Conservation (phyloP, 2,113 vertebrate species). For the Bombycilla garrulus region DNA sequence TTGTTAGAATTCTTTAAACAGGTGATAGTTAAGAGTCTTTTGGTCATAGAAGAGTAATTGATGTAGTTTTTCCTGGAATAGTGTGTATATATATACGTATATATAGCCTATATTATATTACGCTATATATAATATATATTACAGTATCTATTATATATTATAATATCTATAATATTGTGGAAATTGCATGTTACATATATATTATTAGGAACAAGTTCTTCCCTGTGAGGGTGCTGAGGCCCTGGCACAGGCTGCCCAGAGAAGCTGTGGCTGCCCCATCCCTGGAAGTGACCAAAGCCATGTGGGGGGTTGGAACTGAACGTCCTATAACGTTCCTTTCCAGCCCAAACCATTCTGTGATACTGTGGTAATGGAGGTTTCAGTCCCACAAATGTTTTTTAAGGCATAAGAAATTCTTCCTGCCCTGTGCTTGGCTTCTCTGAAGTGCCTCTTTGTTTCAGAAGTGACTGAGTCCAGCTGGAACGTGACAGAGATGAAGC, state of each 20-base stretch:
- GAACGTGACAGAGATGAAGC: background rate
- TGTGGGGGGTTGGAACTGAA: background rate
- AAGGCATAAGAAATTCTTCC: rapidly evolving
- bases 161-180: background rate
- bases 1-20: rapidly evolving
- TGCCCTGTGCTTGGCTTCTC: background rate
- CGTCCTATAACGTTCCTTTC: background rate
- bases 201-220: background rate
- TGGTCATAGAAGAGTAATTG: background rate
- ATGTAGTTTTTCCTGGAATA: background rate
- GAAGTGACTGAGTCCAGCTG: background rate
- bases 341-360: background rate
- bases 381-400: background rate
- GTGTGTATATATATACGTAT: too few relatives aligned
- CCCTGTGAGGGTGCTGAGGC: rapidly evolving
- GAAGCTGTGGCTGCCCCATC: background rate
- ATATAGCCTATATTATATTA: background rate
- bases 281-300: background rate
- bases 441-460: background rate
- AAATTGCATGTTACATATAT: too few relatives aligned
- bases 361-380: too few relatives aligned
- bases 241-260: background rate
- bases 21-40: background rate
- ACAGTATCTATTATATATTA: too few relatives aligned
- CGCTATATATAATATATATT: too few relatives aligned